phyloP scores from a whole-genome alignment of 2,113 vertebrate species.

The Anolis sagrei region DNA sequence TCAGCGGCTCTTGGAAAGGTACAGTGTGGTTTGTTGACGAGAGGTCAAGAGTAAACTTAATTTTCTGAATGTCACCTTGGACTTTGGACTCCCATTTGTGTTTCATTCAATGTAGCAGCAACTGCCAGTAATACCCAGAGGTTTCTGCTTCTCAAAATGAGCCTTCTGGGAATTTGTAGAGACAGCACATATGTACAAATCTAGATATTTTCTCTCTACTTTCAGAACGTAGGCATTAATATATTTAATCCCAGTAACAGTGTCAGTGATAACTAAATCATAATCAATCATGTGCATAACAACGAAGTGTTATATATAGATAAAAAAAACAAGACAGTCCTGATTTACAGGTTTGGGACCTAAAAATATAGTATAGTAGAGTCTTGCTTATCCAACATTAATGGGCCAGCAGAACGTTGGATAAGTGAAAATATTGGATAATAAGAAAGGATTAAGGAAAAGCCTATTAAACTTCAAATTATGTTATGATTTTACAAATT shows the following conservation, averaged over 20 bases:
- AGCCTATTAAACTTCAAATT: too few species aligned
- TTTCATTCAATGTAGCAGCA: conserved; percentile 12
- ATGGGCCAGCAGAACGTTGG: too few species aligned
- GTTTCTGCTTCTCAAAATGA: conserved; percentile 12
- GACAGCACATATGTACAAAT: neutral
- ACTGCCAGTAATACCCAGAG: neutral
- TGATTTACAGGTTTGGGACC: neutral
- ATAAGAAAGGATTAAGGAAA: too few species aligned
- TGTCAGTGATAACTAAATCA: neutral
- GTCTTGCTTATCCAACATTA: too few species aligned
- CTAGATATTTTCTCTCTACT: neutral
- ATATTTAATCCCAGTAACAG: neutral
- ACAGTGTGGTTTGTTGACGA: conserved; percentile 32
- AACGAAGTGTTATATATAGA: neutral
- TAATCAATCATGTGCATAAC: neutral
- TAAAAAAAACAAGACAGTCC: neutral
- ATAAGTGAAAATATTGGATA: too few species aligned
- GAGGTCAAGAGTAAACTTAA: conserved; percentile 61
- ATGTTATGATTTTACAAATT: too few species aligned
- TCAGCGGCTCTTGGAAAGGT: conserved; percentile 35
- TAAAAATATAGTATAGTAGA: too few species aligned
- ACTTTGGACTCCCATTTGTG: neutral
- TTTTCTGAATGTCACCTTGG: neutral
- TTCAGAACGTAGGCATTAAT: neutral
- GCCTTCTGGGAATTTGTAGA: neutral